Evolutionary conservation across 2,888 invertebrate genomes (phyloP).

Genomic region (Nymphalis urticae): DNA sequence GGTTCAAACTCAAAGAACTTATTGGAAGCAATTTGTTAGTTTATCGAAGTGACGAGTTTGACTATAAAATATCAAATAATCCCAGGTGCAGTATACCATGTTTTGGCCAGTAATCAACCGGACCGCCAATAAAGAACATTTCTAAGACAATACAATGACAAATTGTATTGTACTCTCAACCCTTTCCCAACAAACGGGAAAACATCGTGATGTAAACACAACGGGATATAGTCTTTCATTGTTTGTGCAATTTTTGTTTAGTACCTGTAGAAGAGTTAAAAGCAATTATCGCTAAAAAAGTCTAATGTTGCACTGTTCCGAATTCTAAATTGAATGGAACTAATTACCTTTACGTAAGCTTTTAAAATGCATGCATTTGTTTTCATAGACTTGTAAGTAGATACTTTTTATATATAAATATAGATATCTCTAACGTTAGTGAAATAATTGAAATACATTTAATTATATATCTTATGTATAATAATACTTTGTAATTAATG

Average conservation of each 20-base stretch:
- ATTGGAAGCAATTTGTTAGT: too few species aligned
- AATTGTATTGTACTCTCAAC: slow-evolving; percentile 29
- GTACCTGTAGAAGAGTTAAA: slow-evolving; percentile 39
- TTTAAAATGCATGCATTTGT: too few species aligned
- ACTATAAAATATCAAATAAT: slow-evolving; percentile 45
- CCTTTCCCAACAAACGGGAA: slow-evolving; percentile 33
- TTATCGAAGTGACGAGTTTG: too few species aligned
- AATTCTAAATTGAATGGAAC: not conserved
- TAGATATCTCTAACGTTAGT: too few species aligned
- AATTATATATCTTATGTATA: too few species aligned
- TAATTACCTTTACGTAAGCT: not conserved
- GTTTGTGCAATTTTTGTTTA: slow-evolving; percentile 48
- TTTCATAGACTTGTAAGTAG: too few species aligned
- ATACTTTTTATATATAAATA: too few species aligned
- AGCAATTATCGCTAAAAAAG: not conserved
- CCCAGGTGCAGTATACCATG: slow-evolving; percentile 44
- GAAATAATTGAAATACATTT: too few species aligned
- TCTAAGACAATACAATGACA: slow-evolving; percentile 24
- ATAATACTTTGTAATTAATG: too few species aligned
- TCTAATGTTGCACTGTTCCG: not conserved
- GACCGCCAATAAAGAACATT: slow-evolving; percentile 50
- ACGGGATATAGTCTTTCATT: slow-evolving; percentile 43
- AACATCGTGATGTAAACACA: slow-evolving; percentile 26
- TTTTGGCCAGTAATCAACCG: slow-evolving; percentile 64
- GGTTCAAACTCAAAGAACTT: too few species aligned